These are phyloP conservation scores for Corythaeola cristata DNA, from an alignment of 2,113 vertebrate genomes.

Conservation along the genomic window DNA sequence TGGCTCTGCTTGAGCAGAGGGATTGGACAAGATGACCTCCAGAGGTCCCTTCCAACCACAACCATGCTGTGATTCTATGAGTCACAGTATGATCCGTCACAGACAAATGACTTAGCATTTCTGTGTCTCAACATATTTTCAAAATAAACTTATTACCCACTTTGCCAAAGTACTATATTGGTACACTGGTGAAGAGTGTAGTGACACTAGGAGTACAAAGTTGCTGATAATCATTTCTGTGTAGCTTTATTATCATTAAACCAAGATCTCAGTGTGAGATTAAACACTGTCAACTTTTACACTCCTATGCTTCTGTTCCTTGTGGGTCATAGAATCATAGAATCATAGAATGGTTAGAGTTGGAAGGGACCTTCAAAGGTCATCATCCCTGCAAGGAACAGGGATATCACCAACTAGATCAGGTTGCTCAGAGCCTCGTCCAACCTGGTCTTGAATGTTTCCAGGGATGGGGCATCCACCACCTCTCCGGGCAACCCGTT, in stretches of 20 bases:
- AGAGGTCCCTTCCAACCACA: neutral
- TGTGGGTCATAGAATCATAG: too few relatives aligned
- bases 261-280: neutral
- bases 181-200: neutral
- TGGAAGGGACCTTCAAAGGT: too few relatives aligned
- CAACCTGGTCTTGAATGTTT: too few relatives aligned
- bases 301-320: neutral
- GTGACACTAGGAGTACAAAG: neutral
- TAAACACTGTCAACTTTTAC: neutral
- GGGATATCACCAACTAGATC: too few relatives aligned
- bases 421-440: too few relatives aligned
- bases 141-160: neutral
- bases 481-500: too few relatives aligned
- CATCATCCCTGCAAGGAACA: too few relatives aligned
- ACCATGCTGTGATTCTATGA: neutral
- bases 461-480: too few relatives aligned
- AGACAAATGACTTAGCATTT: neutral
- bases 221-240: neutral
- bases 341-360: too few relatives aligned
- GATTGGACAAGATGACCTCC: neutral
- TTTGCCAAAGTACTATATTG: neutral
- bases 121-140: neutral
- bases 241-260: neutral
- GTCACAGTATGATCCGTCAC: accelerated
- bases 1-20: neutral